Base-by-base conservation (phyloP, 2,888 invertebrate species). In the Tetragonula carbonaria region DNA sequence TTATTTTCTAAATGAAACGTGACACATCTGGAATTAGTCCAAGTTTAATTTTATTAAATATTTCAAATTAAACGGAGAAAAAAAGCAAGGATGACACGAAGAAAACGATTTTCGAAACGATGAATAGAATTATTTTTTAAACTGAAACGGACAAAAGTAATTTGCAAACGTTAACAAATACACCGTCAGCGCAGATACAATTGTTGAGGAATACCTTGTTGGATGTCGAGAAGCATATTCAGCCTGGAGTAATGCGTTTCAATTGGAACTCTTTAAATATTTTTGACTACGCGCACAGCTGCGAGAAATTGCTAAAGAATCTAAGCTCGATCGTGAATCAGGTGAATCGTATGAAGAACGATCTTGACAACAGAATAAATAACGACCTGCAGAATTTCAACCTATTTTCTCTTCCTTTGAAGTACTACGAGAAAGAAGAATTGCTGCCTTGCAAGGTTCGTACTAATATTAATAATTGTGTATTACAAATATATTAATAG, bases 201-300 rank as follows among this genome's bases (percentile, higher is more conserved):
- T 96, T 98, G 76, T 95, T 98, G 93, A 96, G 97, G 88, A 96
- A 95, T 21, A 96, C 96, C 87, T 95, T 98, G 0, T 95, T 96
- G 88, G 96, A 97, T 84, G 96, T 97, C 85, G 98, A 98, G 93
- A 95, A 97, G 59, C 95, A 96, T 74, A 96, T 98, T 72, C 96
- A 97, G 91, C 98, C 98, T 4, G 98, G 98, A 0, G 95, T 98
- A 0, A 97, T 97, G 4, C 96, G 98, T 51, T 96, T 98, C 78
- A 97, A 97, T 67, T 99, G 99, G 98, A 97, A 97, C 85, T 97
- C 98, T 0, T 95, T 98, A 21, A 97, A 97, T 50, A 97, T 98
- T 66, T 95, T 95, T 23, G 97, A 97, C 83, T 99, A 97, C 93
- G 96, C 96, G 4, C 93, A 95, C 0, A 95, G 95, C 71, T 96